phyloP scores from a whole-genome alignment of 2,888 invertebrate species.

The Phanerotoma sp. region DNA sequence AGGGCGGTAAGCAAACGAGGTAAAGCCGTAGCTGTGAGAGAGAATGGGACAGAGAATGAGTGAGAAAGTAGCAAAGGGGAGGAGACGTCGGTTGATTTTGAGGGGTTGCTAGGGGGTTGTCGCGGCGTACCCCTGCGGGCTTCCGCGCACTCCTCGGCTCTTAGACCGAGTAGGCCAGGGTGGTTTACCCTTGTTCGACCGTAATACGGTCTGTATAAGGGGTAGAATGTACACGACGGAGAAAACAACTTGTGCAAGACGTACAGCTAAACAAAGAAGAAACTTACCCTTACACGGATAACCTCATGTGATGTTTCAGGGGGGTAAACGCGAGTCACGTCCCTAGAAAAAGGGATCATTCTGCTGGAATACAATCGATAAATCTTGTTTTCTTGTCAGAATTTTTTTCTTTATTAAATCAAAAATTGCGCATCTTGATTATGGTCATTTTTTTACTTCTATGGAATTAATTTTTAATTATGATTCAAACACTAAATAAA shows the following conservation, averaged over 20 bases:
- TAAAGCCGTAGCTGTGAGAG: neutral
- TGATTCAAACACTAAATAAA: too few relatives aligned
- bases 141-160: slow-evolving; percentile 51
- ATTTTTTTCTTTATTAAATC: neutral
- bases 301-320: slow-evolving; percentile 11
- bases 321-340: slow-evolving; percentile 10
- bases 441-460: neutral
- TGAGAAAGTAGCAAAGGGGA: slow-evolving; percentile 34
- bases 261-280: slow-evolving; percentile 34
- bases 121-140: slow-evolving; percentile 56
- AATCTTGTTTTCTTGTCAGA: neutral
- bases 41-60: slow-evolving; percentile 7
- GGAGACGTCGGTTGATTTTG: slow-evolving; percentile 55
- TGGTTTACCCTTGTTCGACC: slow-evolving; percentile 46
- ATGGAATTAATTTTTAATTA: too few relatives aligned
- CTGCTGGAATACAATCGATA: neutral
- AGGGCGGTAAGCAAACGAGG: slow-evolving; percentile 8
- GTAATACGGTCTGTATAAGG: slow-evolving; percentile 37
- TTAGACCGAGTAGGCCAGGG: slow-evolving; percentile 41
- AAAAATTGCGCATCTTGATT: neutral
- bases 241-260: slow-evolving; percentile 33
- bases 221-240: slow-evolving; percentile 10
- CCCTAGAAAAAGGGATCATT: neutral
- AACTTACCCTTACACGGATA: slow-evolving; percentile 4
- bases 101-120: slow-evolving; percentile 58